Conservation (phyloP, 2,113 vertebrate species). For the Psilopsiagon aymara region DNA sequence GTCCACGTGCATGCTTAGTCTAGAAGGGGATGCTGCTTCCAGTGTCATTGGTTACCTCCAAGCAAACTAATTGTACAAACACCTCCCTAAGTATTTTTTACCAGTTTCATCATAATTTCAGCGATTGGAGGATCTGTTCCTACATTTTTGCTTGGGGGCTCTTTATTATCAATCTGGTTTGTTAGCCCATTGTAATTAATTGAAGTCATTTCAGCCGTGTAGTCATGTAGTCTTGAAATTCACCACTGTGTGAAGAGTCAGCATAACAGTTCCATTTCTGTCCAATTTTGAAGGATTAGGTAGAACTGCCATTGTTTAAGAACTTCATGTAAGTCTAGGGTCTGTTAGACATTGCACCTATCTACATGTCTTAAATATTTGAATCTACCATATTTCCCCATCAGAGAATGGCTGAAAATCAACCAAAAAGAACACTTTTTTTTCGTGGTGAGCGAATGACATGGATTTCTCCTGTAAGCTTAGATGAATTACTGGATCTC, state of each 20-base stretch:
- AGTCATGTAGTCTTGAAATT: not conserved
- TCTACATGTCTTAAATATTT: not conserved
- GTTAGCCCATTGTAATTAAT: not conserved
- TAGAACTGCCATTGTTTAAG: not conserved
- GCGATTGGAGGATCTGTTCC: not conserved
- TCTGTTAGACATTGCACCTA: not conserved
- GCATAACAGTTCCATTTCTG: not conserved
- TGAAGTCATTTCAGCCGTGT: not conserved
- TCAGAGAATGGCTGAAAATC: constrained; percentile 62
- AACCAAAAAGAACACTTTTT: constrained; percentile 32
- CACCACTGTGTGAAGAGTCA: not conserved
- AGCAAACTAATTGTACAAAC: not conserved
- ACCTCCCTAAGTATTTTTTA: not conserved
- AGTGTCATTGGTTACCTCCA: not conserved
- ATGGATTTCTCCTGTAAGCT: constrained; percentile 80
- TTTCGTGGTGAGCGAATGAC: constrained; percentile 80
- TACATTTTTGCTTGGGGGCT: not conserved
- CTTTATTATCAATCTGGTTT: not conserved
- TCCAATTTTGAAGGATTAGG: not conserved
- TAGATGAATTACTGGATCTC: constrained; percentile 82
- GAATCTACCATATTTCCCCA: not conserved
- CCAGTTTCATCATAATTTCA: not conserved
- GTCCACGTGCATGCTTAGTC: not conserved
- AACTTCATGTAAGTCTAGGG: not conserved
- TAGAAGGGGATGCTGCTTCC: not conserved